Conservation (phyloP, 2,113 vertebrate genomes). For the Carassius auratus region DNA sequence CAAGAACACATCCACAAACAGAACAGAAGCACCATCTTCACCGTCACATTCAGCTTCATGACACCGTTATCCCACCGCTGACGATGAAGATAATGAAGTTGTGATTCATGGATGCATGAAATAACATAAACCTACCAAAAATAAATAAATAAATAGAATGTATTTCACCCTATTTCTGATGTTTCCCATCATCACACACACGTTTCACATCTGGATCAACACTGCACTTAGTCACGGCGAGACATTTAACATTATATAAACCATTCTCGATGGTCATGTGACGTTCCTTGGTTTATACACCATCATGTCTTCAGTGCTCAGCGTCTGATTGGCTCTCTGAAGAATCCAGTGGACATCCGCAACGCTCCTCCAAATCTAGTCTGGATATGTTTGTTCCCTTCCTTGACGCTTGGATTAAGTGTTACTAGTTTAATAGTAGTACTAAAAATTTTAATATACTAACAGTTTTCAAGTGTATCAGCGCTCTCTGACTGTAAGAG, state of each 20-base stretch:
- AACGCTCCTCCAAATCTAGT: slow-evolving; percentile 31
- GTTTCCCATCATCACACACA: background rate
- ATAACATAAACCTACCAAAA: background rate
- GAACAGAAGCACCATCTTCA: background rate
- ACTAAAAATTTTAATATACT: slow-evolving; percentile 45
- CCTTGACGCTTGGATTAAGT: slow-evolving; percentile 50
- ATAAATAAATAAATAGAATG: slow-evolving; percentile 59
- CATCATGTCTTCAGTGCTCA: background rate
- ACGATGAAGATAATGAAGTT: background rate
- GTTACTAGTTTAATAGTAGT: slow-evolving; percentile 54
- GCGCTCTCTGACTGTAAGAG: background rate
- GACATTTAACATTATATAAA: background rate
- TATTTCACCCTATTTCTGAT: background rate
- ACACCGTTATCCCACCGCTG: background rate
- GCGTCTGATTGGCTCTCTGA: background rate
- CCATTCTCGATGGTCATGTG: background rate
- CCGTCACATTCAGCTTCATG: too few species aligned
- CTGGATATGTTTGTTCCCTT: slow-evolving; percentile 71
- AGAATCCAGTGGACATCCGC: background rate
- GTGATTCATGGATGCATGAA: background rate
- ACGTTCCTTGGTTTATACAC: background rate
- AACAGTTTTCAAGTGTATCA: slow-evolving; percentile 57
- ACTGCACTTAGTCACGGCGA: background rate
- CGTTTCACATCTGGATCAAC: background rate
- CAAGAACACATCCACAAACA: background rate